Evolutionary conservation across 2,888 invertebrate species (phyloP), one percentile per base, ranked within the genome.

Genomic region (Agrotis clavis): DNA sequence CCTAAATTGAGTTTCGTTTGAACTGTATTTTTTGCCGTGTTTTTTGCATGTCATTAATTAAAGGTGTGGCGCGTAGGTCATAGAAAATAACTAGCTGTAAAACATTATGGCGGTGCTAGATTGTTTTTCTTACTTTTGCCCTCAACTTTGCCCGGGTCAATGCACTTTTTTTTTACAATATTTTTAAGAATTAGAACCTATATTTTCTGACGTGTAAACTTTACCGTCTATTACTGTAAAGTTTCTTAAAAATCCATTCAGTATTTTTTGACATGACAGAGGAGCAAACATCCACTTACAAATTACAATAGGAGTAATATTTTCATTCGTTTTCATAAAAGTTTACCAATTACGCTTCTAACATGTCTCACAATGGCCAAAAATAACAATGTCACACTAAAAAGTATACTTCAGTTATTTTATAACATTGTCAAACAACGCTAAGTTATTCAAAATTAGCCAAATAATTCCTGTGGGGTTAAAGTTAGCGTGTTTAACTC

Each of bases 401-500:
- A 35, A 57, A 35, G 18, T 21, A 64, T 25, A 19, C 19, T 45
- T 51, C 18, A 19, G 21, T 50, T 53, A 48, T 30, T 56, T 51
- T 67, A 51, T 47, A 13, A 59, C 19, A 13, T 54, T 62, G 56
- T 50, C 53, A 50, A 79, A 74, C 74, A 71, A 74, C 14, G 25
- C 25, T 63, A 4, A 61, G 19, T 57, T 35, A 79, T 74, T 74
- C 63, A 6, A 57, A 74, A 65, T 60, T 2, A 25, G 30, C 60
- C 51, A 74, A 48, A 75, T 64, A 53, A 57, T 13, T 41, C 30
- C 18, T 18, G 61, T 63, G 81, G 83, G 77, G 74, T 71, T 53
- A 64, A 66, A 54, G 54, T 67, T 84, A 30, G 85, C 85, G 76
- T 85, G 85, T 13, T 67, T 21, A 62, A 73, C n/a, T 61, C 69